These are phyloP conservation scores for Nycteola revayana DNA, from an alignment of 2,888 invertebrate species.

Conservation along the genomic window DNA sequence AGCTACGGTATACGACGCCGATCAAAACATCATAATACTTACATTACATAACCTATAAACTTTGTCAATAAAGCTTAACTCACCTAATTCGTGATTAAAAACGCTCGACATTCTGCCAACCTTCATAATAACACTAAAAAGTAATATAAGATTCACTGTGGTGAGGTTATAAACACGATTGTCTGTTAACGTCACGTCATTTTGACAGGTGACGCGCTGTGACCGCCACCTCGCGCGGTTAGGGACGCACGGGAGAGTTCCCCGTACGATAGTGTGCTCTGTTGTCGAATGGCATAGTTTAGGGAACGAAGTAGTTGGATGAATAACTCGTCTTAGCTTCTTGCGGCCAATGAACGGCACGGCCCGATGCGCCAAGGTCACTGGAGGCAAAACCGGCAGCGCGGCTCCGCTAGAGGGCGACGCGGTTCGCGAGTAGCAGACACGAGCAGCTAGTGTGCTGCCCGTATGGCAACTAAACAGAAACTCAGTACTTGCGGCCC, in stretches of 20 bases:
- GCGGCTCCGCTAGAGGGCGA: conserved; percentile 57
- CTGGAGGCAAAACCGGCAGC: conserved; percentile 50
- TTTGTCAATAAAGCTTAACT: conserved; percentile 46
- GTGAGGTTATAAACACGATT: conserved; percentile 60
- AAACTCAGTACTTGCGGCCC: conserved; percentile 44
- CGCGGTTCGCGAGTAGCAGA: conserved; percentile 39
- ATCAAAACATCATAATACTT: conserved; percentile 49
- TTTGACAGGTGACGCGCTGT: conserved; percentile 70
- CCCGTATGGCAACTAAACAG: conserved; percentile 76
- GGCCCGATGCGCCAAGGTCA: conserved; percentile 70
- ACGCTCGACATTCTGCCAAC: conserved; percentile 58
- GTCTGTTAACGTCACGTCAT: conserved; percentile 63
- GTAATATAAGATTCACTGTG: conserved; percentile 45
- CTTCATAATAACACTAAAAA: conserved; percentile 53
- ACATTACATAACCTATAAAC: conserved; percentile 61
- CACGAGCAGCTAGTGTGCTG: conserved; percentile 64
- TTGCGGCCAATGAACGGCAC: conserved; percentile 75
- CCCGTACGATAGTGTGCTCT: conserved; percentile 42
- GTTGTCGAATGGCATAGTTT: conserved; percentile 63
- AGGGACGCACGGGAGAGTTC: conserved; percentile 45
- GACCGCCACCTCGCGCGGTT: conserved; percentile 53
- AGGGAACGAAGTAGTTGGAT: conserved; percentile 46
- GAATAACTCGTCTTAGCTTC: conserved; percentile 60
- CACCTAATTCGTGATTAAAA: conserved; percentile 56
- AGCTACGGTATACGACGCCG: conserved; percentile 34